Conservation (phyloP, 2,113 vertebrate species). For the Lutjanus erythropterus region DNA sequence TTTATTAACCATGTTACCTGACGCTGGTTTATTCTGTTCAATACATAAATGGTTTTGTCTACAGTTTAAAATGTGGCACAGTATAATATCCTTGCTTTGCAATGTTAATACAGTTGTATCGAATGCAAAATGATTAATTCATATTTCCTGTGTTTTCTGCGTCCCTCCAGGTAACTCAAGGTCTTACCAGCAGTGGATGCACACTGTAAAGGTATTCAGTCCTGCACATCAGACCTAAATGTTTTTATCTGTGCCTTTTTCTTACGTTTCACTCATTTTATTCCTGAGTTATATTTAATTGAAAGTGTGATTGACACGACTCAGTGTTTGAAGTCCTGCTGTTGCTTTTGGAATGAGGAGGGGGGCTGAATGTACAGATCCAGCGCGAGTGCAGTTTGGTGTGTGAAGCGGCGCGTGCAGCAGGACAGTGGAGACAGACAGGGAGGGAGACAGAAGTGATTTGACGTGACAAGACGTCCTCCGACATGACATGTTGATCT, state of each 20-base stretch:
- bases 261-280: constrained; percentile 41
- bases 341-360: constrained; percentile 61
- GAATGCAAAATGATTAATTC: constrained; percentile 53
- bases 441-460: constrained; percentile 81
- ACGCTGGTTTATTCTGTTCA: background rate
- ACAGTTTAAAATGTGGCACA: constrained; percentile 11
- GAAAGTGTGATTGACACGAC: constrained; percentile 71
- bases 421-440: constrained; percentile 79
- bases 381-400: constrained; percentile 49
- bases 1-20: background rate
- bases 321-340: constrained; percentile 68
- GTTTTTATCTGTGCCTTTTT: constrained; percentile 34
- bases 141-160: constrained; percentile 32
- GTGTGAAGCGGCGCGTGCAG: constrained; percentile 79
- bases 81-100: constrained; percentile 11
- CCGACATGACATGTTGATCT: constrained; percentile 84
- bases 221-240: constrained; percentile 30
- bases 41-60: background rate
- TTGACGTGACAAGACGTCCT: constrained; percentile 86
- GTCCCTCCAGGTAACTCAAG: constrained; percentile 89
- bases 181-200: constrained; percentile 96
- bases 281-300: constrained; percentile 69
- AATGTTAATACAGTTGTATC: background rate
- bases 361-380: constrained; percentile 59
- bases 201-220: constrained; percentile 93